A percentile compares a stretch with the other conserved stretches of the same genome.
phyloP scores from a whole-genome alignment of 2,797 vertebrate species.

The Sparus aurata region DNA sequence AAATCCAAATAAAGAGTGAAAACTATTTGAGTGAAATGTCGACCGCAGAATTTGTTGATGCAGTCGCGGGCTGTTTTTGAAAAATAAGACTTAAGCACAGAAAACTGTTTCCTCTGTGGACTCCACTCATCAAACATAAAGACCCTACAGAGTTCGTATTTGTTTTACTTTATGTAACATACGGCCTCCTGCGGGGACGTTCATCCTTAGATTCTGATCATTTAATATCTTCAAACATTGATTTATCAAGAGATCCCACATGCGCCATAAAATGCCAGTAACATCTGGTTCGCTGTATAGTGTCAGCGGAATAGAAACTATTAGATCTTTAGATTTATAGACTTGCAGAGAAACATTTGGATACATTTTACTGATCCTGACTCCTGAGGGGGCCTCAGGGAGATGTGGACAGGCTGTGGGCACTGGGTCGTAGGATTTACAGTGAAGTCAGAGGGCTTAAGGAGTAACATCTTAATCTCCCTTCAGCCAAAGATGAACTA shows the following conservation, averaged over 20 bases:
- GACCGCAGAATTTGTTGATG: slow-evolving; percentile 50
- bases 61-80: slow-evolving; percentile 51
- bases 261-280: slow-evolving; percentile 45
- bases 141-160: slow-evolving; percentile 41
- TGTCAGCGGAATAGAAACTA: slow-evolving; percentile 31
- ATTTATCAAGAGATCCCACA: slow-evolving; percentile 45
- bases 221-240: slow-evolving; percentile 18
- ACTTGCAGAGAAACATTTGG: slow-evolving; percentile 16
- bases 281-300: slow-evolving; percentile 58
- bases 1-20: slow-evolving; percentile 66
- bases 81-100: slow-evolving; percentile 54
- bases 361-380: slow-evolving; percentile 31
- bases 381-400: slow-evolving; percentile 10
- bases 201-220: slow-evolving; percentile 45
- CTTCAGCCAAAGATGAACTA: slow-evolving; percentile 52
- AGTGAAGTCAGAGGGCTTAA: slow-evolving; percentile 46
- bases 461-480: slow-evolving; percentile 63
- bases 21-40: slow-evolving; percentile 56
- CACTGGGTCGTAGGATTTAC: slow-evolving; percentile 17
- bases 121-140: slow-evolving; percentile 36
- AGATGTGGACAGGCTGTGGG: slow-evolving; percentile 21
- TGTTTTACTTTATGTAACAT: slow-evolving; percentile 21
- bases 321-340: slow-evolving; percentile 50
- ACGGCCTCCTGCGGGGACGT: slow-evolving; percentile 45
- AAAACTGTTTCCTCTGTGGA: slow-evolving; percentile 51